Conservation (phyloP, 2,113 vertebrate genomes). For the Alethe castanea region DNA sequence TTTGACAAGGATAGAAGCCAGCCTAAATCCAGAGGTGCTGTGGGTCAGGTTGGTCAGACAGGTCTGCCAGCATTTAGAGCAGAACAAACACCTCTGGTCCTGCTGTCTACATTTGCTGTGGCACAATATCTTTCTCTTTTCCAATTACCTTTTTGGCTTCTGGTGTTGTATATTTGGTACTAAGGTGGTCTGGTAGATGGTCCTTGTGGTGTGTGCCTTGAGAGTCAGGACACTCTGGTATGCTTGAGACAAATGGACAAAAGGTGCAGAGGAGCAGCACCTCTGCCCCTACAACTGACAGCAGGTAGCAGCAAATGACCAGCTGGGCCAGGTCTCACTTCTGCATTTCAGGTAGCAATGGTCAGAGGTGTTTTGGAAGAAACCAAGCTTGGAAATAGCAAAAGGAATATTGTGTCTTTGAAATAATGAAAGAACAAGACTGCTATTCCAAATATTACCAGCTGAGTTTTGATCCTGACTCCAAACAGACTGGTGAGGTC, state of each 20-base stretch:
- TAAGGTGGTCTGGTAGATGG: neutral
- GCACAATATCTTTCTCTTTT: neutral
- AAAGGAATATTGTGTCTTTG: neutral
- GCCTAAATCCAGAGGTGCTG: neutral
- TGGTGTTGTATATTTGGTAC: neutral
- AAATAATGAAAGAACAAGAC: neutral
- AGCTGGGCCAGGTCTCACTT: neutral
- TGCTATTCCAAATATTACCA: neutral
- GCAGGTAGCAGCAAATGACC: neutral
- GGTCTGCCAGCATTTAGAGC: neutral
- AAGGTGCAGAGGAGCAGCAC: neutral
- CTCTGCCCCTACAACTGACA: neutral
- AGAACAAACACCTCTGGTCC: neutral
- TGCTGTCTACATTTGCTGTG: neutral
- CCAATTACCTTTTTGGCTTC: neutral
- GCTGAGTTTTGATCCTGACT: neutral
- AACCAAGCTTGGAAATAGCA: neutral
- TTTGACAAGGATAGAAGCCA: neutral
- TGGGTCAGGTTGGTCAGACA: neutral
- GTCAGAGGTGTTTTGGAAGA: neutral
- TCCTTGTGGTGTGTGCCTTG: neutral
- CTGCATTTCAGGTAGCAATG: neutral
- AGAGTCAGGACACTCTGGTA: neutral
- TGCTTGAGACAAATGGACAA: fast-evolving
- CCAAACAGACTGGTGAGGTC: neutral